phyloP scores from a whole-genome alignment of 2,113 vertebrate species.

The Lanius ludovicianus region DNA sequence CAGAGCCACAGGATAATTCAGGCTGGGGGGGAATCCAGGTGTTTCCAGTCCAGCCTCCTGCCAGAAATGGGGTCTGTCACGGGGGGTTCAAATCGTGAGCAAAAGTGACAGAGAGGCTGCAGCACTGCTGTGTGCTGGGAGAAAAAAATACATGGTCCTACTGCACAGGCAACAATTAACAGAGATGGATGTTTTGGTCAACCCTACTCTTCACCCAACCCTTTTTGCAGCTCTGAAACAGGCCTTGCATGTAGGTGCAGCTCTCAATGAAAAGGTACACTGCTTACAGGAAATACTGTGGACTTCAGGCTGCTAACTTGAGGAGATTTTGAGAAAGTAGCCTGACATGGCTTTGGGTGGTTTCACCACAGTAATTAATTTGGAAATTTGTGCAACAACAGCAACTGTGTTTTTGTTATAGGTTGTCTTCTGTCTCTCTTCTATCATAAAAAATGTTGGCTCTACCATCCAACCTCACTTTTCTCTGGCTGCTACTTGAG shows the following conservation, averaged over 20 bases:
- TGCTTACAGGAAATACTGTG: neutral
- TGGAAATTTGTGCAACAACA: neutral
- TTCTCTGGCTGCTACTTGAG: neutral
- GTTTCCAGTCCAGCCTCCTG: neutral
- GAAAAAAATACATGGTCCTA: neutral
- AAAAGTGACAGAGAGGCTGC: neutral
- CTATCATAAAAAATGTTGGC: neutral
- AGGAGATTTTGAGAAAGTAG: neutral
- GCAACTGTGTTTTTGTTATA: neutral
- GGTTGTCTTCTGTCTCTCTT: neutral
- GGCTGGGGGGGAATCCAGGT: rapidly evolving
- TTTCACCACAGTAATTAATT: neutral
- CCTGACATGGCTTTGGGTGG: neutral
- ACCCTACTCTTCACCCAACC: rapidly evolving
- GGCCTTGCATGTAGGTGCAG: neutral
- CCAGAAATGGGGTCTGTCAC: rapidly evolving
- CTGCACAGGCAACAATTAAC: neutral
- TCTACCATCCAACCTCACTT: neutral
- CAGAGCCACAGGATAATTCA: neutral
- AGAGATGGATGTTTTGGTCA: neutral
- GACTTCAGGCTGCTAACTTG: neutral
- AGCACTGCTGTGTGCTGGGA: rapidly evolving
- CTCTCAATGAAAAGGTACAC: neutral
- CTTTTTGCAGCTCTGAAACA: neutral
- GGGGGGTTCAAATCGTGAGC: neutral